A percentile compares a stretch with the other conserved stretches of the same genome.
Evolutionary conservation across 2,113 vertebrate species (phyloP).

Genomic region (Oryctolagus cuniculus): mOryCun1.1 NC_091453.1:52099501-52100000

Average conservation of each 20-base stretch:
- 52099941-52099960: constrained; percentile 72
- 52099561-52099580: constrained; percentile 45
- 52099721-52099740: constrained; percentile 79
- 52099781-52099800: constrained; percentile 81
- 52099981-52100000: constrained; percentile 55
- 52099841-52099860: constrained; percentile 65
- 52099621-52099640: too few relatives aligned
- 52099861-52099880: constrained; percentile 65
- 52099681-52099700: constrained; percentile 71
- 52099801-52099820: constrained; percentile 80
- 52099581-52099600: constrained; percentile 38
- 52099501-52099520: constrained; percentile 6
- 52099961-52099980: constrained; percentile 69
- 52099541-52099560: constrained; percentile 42
- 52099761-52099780: constrained; percentile 77
- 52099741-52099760: constrained; percentile 79
- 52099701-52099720: constrained; percentile 76
- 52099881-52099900: constrained; percentile 68
- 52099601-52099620: not conserved
- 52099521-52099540: constrained; percentile 39
- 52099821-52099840: constrained; percentile 75
- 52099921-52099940: constrained; percentile 83
- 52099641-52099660: constrained; percentile 38
- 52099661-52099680: constrained; percentile 58
- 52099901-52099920: constrained; percentile 73